phyloP scores from a whole-genome alignment of 2,797 vertebrate genomes.

The Microtus obscurus region DNA sequence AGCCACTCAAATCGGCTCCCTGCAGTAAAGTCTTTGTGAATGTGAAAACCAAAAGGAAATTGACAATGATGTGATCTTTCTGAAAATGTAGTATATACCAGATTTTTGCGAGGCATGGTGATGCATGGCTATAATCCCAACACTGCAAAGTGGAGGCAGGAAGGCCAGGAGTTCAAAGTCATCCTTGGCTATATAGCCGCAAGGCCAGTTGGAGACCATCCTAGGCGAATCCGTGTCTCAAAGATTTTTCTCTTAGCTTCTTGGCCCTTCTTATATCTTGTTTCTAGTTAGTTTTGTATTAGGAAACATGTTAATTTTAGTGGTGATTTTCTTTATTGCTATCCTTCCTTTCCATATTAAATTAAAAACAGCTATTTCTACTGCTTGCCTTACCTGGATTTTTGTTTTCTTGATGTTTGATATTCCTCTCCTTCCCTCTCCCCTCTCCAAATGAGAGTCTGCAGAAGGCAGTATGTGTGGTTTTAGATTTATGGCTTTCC shows the following conservation, averaged over 20 bases:
- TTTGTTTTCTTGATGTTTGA: background rate
- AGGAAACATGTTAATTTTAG: background rate
- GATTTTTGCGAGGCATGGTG: background rate
- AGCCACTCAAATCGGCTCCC: too few relatives aligned
- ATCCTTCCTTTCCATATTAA: background rate
- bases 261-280: background rate
- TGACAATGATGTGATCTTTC: slow-evolving; percentile 24
- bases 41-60: slow-evolving; percentile 28
- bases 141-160: background rate
- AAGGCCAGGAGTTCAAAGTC: background rate
- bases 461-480: background rate
- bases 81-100: slow-evolving; percentile 30
- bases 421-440: background rate
- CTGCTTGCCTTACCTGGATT: background rate
- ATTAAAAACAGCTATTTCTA: background rate
- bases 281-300: background rate
- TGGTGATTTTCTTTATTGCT: background rate
- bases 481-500: slow-evolving; percentile 49
- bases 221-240: background rate
- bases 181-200: background rate
- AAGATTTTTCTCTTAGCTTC: background rate
- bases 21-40: background rate
- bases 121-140: background rate
- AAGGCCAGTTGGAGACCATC: background rate
- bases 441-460: background rate